Evolutionary conservation across 2,113 vertebrate species (phyloP).

Genomic region (human): GRCh38 chr5:67921001-67921500

Average conservation of each 20-base stretch:
- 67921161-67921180: neutral
- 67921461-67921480: too few species aligned
- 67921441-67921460: neutral
- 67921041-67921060: neutral
- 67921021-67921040: neutral
- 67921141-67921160: neutral
- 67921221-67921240: conserved; percentile 25
- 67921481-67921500: too few species aligned
- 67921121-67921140: neutral
- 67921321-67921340: neutral
- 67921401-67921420: neutral
- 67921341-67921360: neutral
- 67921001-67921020: neutral
- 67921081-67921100: neutral
- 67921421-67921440: neutral
- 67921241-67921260: neutral
- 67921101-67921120: neutral
- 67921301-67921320: neutral
- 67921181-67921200: neutral
- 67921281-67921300: neutral
- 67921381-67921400: neutral
- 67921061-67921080: neutral
- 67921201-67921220: neutral
- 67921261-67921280: neutral
- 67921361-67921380: neutral